These are phyloP conservation scores for Cyclophora albipunctata DNA, from an alignment of 2,888 invertebrate genomes.

Conservation along the genomic window DNA sequence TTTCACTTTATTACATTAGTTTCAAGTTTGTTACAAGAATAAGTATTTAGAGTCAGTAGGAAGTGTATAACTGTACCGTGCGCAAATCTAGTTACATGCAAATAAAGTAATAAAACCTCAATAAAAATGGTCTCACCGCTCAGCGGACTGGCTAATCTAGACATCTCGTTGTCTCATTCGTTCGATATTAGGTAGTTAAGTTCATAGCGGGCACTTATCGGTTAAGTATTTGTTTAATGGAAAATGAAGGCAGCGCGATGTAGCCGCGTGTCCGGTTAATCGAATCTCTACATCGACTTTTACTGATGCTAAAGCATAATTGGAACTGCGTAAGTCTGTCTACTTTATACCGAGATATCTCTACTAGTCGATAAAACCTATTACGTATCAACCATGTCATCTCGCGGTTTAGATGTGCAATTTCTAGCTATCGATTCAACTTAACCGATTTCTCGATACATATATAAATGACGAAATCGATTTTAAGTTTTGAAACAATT, in stretches of 20 bases:
- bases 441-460: neutral
- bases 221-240: conserved; percentile 6
- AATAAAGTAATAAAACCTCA: too few species aligned
- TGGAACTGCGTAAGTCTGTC: conserved; percentile 36
- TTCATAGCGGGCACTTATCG: neutral
- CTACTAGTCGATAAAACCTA: conserved; percentile 29
- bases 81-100: too few species aligned
- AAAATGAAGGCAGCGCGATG: conserved; percentile 17
- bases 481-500: conserved; percentile 4
- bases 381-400: conserved; percentile 30
- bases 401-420: conserved; percentile 22
- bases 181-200: conserved; percentile 2
- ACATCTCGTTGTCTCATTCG: neutral
- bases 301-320: conserved; percentile 37
- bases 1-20: too few species aligned
- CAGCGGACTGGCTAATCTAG: too few species aligned
- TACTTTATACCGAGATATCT: conserved; percentile 36
- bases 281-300: conserved; percentile 32
- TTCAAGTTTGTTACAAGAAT: too few species aligned
- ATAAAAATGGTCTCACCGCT: too few species aligned
- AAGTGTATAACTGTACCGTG: too few species aligned
- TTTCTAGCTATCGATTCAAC: conserved; percentile 14
- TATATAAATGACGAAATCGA: conserved; percentile 6
- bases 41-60: too few species aligned
- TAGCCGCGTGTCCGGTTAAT: conserved; percentile 28